phyloP scores from a whole-genome alignment of 2,113 vertebrate genomes.

The Thermophis baileyi region DNA sequence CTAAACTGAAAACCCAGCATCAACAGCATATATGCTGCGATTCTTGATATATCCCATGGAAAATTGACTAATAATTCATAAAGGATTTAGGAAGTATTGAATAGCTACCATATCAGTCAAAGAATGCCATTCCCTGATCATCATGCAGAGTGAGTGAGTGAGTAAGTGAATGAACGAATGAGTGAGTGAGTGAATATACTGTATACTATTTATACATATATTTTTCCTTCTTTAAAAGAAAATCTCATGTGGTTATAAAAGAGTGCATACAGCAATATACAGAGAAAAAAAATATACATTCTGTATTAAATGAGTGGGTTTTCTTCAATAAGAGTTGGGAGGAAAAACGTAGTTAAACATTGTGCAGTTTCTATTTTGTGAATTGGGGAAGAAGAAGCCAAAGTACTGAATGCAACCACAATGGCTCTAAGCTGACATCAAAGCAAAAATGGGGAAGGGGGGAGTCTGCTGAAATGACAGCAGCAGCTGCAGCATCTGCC shows the following conservation, averaged over 20 bases:
- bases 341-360: slow-evolving; percentile 59
- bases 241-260: slow-evolving; percentile 27
- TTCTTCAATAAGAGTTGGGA: slow-evolving; percentile 57
- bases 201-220: background rate
- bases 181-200: background rate
- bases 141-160: slow-evolving; percentile 21
- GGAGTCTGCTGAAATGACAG: slow-evolving; percentile 85
- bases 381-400: slow-evolving; percentile 67
- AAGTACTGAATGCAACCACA: slow-evolving; percentile 69
- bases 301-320: background rate
- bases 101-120: background rate
- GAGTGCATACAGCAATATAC: slow-evolving; percentile 18
- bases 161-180: background rate
- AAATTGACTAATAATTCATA: background rate
- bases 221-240: background rate
- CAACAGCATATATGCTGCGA: background rate
- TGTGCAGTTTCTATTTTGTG: slow-evolving; percentile 51
- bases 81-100: background rate
- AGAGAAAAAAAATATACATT: background rate
- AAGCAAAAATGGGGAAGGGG: slow-evolving; percentile 71
- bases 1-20: background rate
- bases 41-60: background rate
- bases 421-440: slow-evolving; percentile 87
- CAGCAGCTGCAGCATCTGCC: slow-evolving; percentile 91
- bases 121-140: slow-evolving; percentile 40